These are phyloP conservation scores for Falco rusticolus DNA, from an alignment of 2,797 vertebrate genomes.

Conservation along the genomic window DNA sequence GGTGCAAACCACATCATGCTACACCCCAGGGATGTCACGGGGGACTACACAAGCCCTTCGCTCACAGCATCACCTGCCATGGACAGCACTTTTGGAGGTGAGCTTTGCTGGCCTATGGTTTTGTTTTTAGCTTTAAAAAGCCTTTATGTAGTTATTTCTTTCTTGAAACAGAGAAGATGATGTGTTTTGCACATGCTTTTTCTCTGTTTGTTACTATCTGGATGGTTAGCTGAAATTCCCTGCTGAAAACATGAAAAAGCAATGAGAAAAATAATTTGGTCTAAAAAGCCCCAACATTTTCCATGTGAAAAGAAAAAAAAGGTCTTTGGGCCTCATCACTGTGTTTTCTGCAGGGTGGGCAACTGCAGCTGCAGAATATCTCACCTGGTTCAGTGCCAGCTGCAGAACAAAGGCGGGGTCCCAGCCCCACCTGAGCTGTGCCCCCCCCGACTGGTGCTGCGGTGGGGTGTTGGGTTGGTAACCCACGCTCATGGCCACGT, in stretches of 20 bases:
- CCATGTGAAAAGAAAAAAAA: not conserved
- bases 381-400: not conserved
- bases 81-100: fast-evolving
- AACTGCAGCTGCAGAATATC: not conserved
- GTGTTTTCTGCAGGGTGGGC: not conserved
- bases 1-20: not conserved
- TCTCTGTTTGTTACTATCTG: not conserved
- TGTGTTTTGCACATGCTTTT: fast-evolving
- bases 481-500: fast-evolving
- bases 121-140: not conserved
- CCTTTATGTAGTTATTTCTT: not conserved
- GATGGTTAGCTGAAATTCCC: not conserved
- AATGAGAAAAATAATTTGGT: not conserved
- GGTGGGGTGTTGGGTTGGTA: not conserved
- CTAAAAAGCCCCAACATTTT: not conserved
- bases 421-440: not conserved
- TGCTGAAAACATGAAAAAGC: slow-evolving; percentile 1
- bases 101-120: not conserved
- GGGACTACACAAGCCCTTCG: not conserved
- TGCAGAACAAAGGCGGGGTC: not conserved
- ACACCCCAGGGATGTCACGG: fast-evolving
- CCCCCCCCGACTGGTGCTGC: not conserved
- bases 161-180: not conserved
- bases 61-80: not conserved
- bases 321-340: not conserved